These are phyloP conservation scores for Pagetopsis macropterus DNA, from an alignment of 2,797 vertebrate species.

Conservation along the genomic window DNA sequence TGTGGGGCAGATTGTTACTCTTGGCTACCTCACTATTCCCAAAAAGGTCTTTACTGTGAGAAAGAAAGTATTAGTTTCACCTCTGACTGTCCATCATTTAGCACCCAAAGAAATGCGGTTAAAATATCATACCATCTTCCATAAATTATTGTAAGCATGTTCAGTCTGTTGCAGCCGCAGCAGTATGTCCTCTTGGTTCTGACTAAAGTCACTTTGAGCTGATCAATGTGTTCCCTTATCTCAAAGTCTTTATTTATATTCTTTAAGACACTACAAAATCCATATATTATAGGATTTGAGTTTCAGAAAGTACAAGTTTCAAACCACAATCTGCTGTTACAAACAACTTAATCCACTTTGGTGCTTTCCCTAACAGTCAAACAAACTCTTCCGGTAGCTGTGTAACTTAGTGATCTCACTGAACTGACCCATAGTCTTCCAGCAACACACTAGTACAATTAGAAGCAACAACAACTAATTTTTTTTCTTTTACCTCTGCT, in stretches of 20 bases:
- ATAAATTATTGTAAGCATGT: not conserved
- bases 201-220: not conserved
- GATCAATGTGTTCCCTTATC: not conserved
- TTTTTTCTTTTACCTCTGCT: not conserved
- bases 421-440: not conserved
- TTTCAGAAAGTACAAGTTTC: not conserved
- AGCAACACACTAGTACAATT: not conserved
- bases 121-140: not conserved
- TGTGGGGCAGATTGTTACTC: conserved; percentile 35
- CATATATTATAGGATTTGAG: not conserved
- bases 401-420: not conserved
- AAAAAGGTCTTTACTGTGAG: conserved; percentile 12
- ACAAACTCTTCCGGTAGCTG: not conserved
- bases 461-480: not conserved
- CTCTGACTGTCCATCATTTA: conserved; percentile 13
- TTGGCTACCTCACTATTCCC: conserved; percentile 1
- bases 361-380: not conserved
- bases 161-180: not conserved
- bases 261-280: too few relatives aligned
- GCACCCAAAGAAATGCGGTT: conserved; percentile 2
- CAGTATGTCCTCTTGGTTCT: not conserved
- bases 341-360: not conserved
- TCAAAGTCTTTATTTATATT: not conserved
- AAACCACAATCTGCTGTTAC: not conserved
- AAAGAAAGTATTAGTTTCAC: conserved; percentile 22